Percentiles rank a stretch among this genome's conserved stretches.
phyloP scores from a whole-genome alignment of 2,888 invertebrate genomes.

The Amphipoea oculea region DNA sequence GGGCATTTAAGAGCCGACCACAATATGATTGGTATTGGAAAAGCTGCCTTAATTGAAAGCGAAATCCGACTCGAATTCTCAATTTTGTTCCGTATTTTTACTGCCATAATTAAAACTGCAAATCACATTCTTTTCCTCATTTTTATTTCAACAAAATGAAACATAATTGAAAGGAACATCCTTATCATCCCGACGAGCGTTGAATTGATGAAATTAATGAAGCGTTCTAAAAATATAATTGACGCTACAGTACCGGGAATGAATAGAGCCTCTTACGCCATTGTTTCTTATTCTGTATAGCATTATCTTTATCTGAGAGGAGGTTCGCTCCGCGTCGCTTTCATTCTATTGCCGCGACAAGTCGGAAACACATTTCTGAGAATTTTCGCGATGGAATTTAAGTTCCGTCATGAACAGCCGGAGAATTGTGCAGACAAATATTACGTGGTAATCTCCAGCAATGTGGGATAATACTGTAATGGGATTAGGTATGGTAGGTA shows the following conservation, averaged over 20 bases:
- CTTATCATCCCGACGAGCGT: constrained; percentile 20
- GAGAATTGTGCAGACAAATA: constrained; percentile 57
- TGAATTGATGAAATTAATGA: constrained; percentile 48
- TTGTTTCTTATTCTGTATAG: constrained; percentile 57
- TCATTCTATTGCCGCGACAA: constrained; percentile 62
- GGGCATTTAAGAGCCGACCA: neutral
- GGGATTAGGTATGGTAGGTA: constrained; percentile 32
- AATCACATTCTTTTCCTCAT: constrained; percentile 1
- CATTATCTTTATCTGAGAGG: constrained; percentile 52
- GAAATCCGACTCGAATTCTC: neutral
- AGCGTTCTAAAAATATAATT: constrained; percentile 52
- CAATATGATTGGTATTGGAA: constrained; percentile 11
- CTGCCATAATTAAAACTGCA: neutral
- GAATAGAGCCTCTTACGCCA: constrained; percentile 52
- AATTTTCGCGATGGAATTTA: constrained; percentile 32
- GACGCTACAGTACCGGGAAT: constrained; percentile 15
- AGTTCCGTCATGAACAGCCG: constrained; percentile 35
- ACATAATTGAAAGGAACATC: constrained; percentile 40
- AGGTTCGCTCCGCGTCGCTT: constrained; percentile 39
- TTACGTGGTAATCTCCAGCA: constrained; percentile 41
- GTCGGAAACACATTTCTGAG: constrained; percentile 52
- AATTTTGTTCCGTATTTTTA: neutral
- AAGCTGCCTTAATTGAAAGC: constrained; percentile 24
- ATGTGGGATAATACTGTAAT: constrained; percentile 47
- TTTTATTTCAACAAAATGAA: neutral